Conservation (phyloP, 2,888 invertebrate genomes). For the Acanthococcus lagerstroemiae region DNA sequence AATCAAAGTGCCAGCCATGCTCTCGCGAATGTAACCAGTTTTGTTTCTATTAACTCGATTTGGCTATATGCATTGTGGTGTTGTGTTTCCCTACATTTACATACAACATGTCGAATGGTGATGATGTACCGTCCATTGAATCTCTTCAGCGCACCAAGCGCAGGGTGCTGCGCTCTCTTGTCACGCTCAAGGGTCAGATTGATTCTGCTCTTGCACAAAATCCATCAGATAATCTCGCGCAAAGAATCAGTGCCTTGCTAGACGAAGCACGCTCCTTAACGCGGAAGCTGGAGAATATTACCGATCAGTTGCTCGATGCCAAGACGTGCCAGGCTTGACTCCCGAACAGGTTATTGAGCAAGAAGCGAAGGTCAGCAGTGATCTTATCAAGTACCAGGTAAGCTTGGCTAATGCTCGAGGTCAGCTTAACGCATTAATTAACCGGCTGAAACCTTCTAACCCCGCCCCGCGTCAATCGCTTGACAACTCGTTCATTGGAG, state of each 20-base stretch:
- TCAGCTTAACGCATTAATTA: background rate
- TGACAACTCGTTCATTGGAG: too few species aligned
- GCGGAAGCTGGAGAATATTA: background rate
- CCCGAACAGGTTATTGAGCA: background rate
- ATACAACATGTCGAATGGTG: too few species aligned
- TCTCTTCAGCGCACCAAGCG: background rate
- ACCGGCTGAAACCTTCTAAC: background rate
- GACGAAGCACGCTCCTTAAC: background rate
- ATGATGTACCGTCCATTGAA: background rate
- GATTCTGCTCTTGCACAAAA: background rate
- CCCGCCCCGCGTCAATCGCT: background rate
- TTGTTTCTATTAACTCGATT: too few species aligned
- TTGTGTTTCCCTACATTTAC: too few species aligned
- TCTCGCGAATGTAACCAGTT: too few species aligned
- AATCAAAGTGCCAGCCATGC: too few species aligned
- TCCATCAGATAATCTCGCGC: background rate
- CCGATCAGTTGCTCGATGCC: too few species aligned
- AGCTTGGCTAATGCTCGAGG: background rate
- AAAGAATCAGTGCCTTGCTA: background rate
- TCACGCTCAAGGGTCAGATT: background rate
- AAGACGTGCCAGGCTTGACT: background rate
- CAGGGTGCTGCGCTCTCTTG: background rate
- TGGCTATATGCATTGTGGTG: too few species aligned
- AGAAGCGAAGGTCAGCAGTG: background rate
- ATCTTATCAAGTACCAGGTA: background rate